Base-by-base conservation (phyloP, 2,888 invertebrate species). In the Latheticus oryzae region DNA sequence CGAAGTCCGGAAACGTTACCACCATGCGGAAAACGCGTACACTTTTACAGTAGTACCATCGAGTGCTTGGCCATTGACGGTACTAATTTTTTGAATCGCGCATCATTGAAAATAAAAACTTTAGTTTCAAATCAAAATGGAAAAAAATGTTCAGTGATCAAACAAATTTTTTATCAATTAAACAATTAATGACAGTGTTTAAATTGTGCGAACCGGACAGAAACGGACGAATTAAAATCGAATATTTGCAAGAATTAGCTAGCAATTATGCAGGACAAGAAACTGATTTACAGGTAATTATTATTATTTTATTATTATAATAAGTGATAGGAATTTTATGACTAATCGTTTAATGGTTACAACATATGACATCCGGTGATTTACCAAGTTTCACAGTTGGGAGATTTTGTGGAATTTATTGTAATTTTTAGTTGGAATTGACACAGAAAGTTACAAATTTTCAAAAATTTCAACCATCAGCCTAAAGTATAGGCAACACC, bases 171-270 rank as follows among this genome's bases (percentile, higher is more conserved):
- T 43, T 60, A 3, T 69, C 73, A 1, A 63, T 66, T 62, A 66
- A 68, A 50, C 73, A 78, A 38, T 65, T 78, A 59, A 66, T 74
- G 51, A 73, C 68, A 37, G 76, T 77, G 55, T 76, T 78, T 58
- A 64, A 68, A 26, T 60, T 76, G 33, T 78, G 78, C 57, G 76
- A 78, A 63, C 76, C 76, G 2, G 68, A 69, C n/a, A 66, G 67
- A 13, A 72, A 71, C 2, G 78, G 78, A 2, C 59, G 68, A 51
- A 73, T 78, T 28, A 70, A 71, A 23, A 63, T 76, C 48, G 71
- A 75, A 52, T 69, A 75, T 57, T 64, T 78, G 37, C 67, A 73
- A 30, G 67, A 73, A 38, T 66, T 78, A 30, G 78, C 74, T 3
- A 63, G 66, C 28, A 61, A 64, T 24, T 73, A 76, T 59, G 66